Base-by-base conservation (phyloP, 2,113 vertebrate species). In the Cichladusa arquata region DNA sequence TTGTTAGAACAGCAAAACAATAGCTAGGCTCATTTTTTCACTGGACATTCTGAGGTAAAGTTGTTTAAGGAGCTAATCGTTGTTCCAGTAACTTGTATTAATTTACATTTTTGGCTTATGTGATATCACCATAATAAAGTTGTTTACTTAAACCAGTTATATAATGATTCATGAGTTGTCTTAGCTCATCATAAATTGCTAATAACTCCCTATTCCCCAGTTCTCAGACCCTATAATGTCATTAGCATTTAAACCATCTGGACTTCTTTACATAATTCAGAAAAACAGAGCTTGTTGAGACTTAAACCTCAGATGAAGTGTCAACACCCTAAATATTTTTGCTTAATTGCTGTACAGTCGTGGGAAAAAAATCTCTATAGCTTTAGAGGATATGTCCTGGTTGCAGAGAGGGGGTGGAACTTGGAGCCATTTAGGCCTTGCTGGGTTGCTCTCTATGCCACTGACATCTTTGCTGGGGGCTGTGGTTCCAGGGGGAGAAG, bases 401-500 rank as follows among this genome's bases (percentile, higher is more conserved):
- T 33, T 61, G 12, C 38, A 53, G 18, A 45, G 23, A 45, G 3
- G 5, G 11, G 45, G 1, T 5, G 5, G 38, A 28, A 11, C 18
- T 53, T 36, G 9, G 33, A 77, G 5, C 45, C 31, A 33, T 2
- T 14, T 22, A 22, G 9, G 7, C 36, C 15, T 26, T 20, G 26
- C 22, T 33, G 26, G 26, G 45, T 19, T 67, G 22, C 14, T 12
- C 5, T 11, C 38, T 15, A 8, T 18, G 33, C 26, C 4, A 51
- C 3, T 19, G 26, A 28, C 26, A n/a, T 53, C 14, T 53, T n/a
- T 4, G 4, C 33, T 36, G 22, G 34, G 11, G 16, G 34, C 31
- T 0, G 0, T 44, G 36, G 31, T 18, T 22, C 25, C 16, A 29
- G 31, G 71, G 13, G 31, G 8, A 36, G 34, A 26, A 44, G 13